A percentile compares a stretch with the other conserved stretches of the same genome.
Evolutionary conservation across 2,113 vertebrate genomes (phyloP).

Genomic region (Rhipidura dahli): DNA sequence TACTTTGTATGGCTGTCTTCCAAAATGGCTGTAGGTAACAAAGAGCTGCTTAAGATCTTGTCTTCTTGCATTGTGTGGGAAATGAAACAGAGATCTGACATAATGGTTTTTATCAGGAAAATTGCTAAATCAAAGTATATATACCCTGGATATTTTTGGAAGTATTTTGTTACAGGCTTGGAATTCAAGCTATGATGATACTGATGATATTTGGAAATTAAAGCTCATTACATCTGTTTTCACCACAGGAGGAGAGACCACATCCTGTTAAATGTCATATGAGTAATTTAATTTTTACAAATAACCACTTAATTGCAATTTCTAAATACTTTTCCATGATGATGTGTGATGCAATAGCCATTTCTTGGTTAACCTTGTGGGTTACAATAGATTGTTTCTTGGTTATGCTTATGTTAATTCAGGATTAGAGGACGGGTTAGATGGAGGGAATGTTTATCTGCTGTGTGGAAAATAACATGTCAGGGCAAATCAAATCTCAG

Average conservation of each 20-base stretch:
- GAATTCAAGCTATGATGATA: conserved; percentile 13
- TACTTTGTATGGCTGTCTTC: not conserved
- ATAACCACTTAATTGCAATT: not conserved
- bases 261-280: conserved; percentile 49
- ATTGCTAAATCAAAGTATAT: not conserved
- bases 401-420: not conserved
- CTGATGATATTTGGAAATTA: conserved; percentile 22
- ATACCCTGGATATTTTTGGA: not conserved
- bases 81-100: not conserved
- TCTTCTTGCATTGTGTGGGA: not conserved
- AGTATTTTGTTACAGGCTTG: not conserved
- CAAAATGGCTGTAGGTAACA: not conserved
- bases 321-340: conserved; percentile 27
- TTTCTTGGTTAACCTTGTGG: not conserved
- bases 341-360: not conserved
- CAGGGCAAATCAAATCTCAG: not conserved
- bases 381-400: not conserved
- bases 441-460: not conserved
- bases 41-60: not conserved
- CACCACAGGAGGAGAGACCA: conserved; percentile 3
- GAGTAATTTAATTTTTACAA: conserved; percentile 42
- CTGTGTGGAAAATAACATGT: not conserved
- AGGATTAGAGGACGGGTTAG: not conserved
- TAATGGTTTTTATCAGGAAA: not conserved
- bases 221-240: not conserved